Conservation (phyloP, 1,140 invertebrate genomes). For the Periplaneta americana region DNA sequence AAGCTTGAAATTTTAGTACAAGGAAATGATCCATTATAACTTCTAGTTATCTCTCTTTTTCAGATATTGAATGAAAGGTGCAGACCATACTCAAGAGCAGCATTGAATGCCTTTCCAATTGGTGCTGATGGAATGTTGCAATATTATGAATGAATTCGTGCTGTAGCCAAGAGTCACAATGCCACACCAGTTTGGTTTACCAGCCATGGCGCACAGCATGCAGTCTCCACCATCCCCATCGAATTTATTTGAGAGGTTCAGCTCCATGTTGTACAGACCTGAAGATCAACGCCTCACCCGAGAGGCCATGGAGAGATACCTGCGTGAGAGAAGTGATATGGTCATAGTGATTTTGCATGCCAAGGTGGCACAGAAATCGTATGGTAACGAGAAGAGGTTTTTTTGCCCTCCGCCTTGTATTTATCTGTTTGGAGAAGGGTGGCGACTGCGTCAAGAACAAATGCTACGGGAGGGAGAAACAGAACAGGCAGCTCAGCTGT, state of each 20-base stretch:
- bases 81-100: background rate
- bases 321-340: slow-evolving; percentile 91
- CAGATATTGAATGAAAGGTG: background rate
- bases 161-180: slow-evolving; percentile 42
- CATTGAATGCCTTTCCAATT: background rate
- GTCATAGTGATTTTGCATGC: slow-evolving; percentile 96
- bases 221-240: slow-evolving; percentile 73
- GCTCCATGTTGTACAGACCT: slow-evolving; percentile 50
- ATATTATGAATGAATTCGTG: background rate
- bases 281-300: slow-evolving; percentile 83
- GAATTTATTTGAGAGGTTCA: slow-evolving; percentile 33
- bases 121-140: background rate
- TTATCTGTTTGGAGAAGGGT: slow-evolving; percentile 95
- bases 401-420: slow-evolving; percentile 99
- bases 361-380: slow-evolving; percentile 98
- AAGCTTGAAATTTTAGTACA: no score
- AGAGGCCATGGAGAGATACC: slow-evolving; percentile 94
- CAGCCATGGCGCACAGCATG: slow-evolving; percentile 58
- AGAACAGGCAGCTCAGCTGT: slow-evolving; percentile 86
- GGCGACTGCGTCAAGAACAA: slow-evolving; percentile 88
- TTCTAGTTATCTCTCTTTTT: no score
- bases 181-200: slow-evolving; percentile 70
- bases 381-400: slow-evolving; percentile 99
- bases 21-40: no score
- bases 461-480: slow-evolving; percentile 83